A percentile compares a stretch with the other conserved stretches of the same genome.
Evolutionary conservation across 2,113 vertebrate species (phyloP).

Genomic region (Oreochromis tanganicae): DNA sequence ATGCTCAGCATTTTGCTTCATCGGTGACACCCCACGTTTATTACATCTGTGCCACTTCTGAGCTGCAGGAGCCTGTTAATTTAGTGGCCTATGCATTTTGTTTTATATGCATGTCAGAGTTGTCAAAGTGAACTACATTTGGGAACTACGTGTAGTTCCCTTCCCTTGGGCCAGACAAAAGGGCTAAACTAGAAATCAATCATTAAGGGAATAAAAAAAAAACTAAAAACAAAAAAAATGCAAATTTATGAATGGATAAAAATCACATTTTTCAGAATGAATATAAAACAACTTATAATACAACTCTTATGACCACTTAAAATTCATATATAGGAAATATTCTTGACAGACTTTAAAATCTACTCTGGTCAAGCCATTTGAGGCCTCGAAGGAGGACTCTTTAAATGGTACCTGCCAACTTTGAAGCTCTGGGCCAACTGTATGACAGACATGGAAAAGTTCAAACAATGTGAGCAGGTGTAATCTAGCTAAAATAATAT

Average conservation of each 20-base stretch:
- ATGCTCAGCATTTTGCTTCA: neutral
- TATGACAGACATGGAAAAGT: neutral
- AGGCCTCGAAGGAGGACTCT: neutral
- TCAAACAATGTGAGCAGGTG: neutral
- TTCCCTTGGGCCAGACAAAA: neutral
- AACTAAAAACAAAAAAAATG: neutral
- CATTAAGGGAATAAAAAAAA: neutral
- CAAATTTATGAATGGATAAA: neutral
- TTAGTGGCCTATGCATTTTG: neutral
- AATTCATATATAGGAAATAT: neutral
- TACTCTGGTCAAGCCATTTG: neutral
- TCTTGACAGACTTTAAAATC: neutral
- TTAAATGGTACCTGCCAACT: neutral
- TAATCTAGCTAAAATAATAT: neutral
- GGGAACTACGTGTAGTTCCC: neutral
- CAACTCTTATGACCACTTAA: neutral
- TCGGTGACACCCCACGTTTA: neutral
- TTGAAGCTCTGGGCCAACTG: neutral
- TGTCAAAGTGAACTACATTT: neutral
- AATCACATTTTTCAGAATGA: neutral
- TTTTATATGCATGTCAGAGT: neutral
- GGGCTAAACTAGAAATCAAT: neutral
- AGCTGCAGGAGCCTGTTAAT: neutral
- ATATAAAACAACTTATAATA: neutral
- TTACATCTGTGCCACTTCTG: neutral